Conservation (phyloP, 2,888 invertebrate species). For the Arrhopalites spinosus region DNA sequence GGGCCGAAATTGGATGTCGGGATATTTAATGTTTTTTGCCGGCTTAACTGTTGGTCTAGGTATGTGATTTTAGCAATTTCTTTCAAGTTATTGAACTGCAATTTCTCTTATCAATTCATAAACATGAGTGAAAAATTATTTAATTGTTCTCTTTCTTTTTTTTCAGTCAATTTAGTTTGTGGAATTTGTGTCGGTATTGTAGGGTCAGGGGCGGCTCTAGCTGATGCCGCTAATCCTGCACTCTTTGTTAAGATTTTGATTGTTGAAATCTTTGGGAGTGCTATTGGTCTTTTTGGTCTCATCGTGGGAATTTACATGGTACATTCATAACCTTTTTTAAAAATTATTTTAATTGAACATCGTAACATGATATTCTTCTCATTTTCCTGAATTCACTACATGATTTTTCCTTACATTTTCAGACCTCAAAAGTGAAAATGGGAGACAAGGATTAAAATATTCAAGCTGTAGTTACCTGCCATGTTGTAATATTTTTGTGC, state of each 20-base stretch:
- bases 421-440: slow-evolving; percentile 78
- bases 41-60: slow-evolving; percentile 92
- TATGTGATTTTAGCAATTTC: too few relatives aligned
- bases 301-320: slow-evolving; percentile 96
- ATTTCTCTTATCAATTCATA: too few relatives aligned
- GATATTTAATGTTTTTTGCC: slow-evolving; percentile 95
- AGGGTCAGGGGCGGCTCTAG: slow-evolving; percentile 94
- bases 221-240: slow-evolving; percentile 95
- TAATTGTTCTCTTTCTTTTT: too few relatives aligned
- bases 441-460: slow-evolving; percentile 65
- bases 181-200: slow-evolving; percentile 97
- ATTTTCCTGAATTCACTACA: not conserved
- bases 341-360: not conserved
- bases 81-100: too few relatives aligned
- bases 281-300: slow-evolving; percentile 97
- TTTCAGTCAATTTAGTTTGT: slow-evolving; percentile 96
- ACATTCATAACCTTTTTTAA: slow-evolving; percentile 46
- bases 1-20: slow-evolving; percentile 76
- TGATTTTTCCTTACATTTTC: slow-evolving; percentile 39
- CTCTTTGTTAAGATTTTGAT: slow-evolving; percentile 98
- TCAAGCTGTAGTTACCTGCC: slow-evolving; percentile 24
- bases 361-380: not conserved
- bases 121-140: too few relatives aligned
- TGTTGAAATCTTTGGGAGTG: slow-evolving; percentile 98
- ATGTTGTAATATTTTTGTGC: slow-evolving; percentile 17